Base-by-base conservation (phyloP, 2,888 invertebrate species). In the Phyllotreta striolata region DNA sequence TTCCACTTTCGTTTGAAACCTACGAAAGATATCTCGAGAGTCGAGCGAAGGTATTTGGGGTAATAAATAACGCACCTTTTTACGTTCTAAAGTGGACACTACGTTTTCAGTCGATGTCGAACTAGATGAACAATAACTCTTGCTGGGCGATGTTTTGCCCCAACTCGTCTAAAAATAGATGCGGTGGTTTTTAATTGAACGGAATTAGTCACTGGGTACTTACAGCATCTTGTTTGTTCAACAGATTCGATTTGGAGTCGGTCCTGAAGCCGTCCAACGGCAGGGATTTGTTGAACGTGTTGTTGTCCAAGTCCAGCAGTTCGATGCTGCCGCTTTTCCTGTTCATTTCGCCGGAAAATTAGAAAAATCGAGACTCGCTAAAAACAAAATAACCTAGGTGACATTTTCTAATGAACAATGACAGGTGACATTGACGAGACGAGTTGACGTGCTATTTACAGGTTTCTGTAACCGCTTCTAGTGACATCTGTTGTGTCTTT, bases 151-250 rank as follows among this genome's bases (percentile, higher is more conserved):
- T 59, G 84, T 84, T 81, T 86, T 86, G 70, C 85, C 85, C 85
- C 86, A 86, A 78, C 81, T 83, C 70, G 83, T 83, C 86, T 86
- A 78, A 70, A 79, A 66, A 60, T 52, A 49, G 12, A 10, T 8
- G 24, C 10, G n/a, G 41, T 40, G 51, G 59, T 40, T 49, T n/a
- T 12, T 57, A 46, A 46, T 47, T 44, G 37, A 46, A 34, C n/a
- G n/a, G 24, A 52, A 66, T 56, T 41, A 54, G 41, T 55, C 58
- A 61, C 40, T 56, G 24, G 24, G 24, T 24, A 73, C 87, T 88
- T 87, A 91, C 91, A 80, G 90, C 89, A 82, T 92, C 91, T 79
- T 90, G 89, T 85, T 92, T 93, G 46, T 92, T 92, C 77, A 92
- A 85, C 71, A 92, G 92, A 82, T 91, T 92, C 66, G 93, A 91